Conservation (phyloP, 2,797 vertebrate genomes). For the Rhinichthys osculus region DNA sequence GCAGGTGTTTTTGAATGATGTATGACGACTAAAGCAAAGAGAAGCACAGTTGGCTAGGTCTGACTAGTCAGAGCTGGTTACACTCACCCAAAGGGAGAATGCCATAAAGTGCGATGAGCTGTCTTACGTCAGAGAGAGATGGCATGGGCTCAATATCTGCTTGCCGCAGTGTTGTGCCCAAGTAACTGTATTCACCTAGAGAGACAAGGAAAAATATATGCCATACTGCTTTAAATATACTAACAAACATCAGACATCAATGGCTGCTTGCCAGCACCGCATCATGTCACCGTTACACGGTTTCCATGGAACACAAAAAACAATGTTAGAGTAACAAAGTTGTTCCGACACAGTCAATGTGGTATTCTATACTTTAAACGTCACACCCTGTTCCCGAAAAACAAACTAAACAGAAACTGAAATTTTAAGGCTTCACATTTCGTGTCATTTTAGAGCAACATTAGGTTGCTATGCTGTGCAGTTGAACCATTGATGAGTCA, state of each 20-base stretch:
- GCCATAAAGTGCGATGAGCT: conserved; percentile 84
- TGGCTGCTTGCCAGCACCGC: conserved; percentile 24
- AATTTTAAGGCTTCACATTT: conserved; percentile 5
- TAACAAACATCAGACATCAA: neutral
- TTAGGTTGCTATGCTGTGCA: conserved; percentile 13
- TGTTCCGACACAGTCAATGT: conserved; percentile 38
- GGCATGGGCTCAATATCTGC: conserved; percentile 80
- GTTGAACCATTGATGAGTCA: conserved; percentile 44
- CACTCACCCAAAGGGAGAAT: conserved; percentile 85
- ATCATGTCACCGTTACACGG: conserved; percentile 3
- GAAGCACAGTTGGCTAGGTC: conserved; percentile 41
- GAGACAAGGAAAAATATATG: conserved; percentile 30
- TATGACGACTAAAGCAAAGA: conserved; percentile 5
- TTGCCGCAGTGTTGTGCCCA: conserved; percentile 77
- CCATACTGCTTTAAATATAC: neutral
- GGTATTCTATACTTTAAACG: conserved; percentile 12
- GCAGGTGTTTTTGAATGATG: conserved; percentile 23
- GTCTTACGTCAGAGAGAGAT: conserved; percentile 81
- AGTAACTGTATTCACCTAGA: conserved; percentile 81
- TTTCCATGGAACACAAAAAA: conserved; percentile 30
- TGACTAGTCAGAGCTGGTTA: conserved; percentile 41
- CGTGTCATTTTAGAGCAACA: conserved; percentile 34
- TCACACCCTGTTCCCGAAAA: conserved; percentile 28
- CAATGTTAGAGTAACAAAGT: conserved; percentile 10
- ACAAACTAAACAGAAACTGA: conserved; percentile 42